These are phyloP conservation scores for Ceryle rudis DNA, from an alignment of 2,797 vertebrate genomes.

Conservation along the genomic window DNA sequence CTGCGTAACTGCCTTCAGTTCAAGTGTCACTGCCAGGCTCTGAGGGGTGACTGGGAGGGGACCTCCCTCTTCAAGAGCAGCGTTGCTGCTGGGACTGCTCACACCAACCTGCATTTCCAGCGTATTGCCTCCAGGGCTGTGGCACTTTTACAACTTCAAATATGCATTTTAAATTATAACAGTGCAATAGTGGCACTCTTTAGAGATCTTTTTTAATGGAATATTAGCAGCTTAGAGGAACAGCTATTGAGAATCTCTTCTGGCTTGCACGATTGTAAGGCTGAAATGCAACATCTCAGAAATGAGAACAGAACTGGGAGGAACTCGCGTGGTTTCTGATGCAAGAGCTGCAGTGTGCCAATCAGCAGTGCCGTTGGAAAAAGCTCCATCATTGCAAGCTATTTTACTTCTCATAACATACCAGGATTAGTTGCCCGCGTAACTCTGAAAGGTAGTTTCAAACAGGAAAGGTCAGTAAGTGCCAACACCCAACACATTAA, in stretches of 20 bases:
- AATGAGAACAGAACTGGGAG: background rate
- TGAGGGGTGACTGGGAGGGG: accelerated
- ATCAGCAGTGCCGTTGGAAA: background rate
- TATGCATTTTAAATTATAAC: background rate
- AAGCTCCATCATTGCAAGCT: background rate
- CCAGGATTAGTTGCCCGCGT: background rate
- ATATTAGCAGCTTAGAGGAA: background rate
- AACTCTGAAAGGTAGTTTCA: background rate
- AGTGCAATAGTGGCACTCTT: background rate
- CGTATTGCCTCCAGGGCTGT: background rate
- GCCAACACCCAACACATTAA: background rate
- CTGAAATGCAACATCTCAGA: background rate
- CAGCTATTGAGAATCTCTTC: background rate
- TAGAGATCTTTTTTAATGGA: background rate
- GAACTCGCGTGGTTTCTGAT: background rate
- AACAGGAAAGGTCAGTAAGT: background rate
- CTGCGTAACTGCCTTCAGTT: background rate
- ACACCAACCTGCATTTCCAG: background rate
- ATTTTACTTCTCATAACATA: background rate
- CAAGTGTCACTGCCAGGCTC: background rate
- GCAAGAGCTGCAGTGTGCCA: slow-evolving; percentile 7
- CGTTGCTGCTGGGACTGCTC: background rate
- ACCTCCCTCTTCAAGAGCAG: background rate
- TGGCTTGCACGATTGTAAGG: background rate
- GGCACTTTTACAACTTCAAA: background rate